Evolutionary conservation across 2,888 invertebrate species (phyloP).

Genomic region (Oligia strigilis): DNA sequence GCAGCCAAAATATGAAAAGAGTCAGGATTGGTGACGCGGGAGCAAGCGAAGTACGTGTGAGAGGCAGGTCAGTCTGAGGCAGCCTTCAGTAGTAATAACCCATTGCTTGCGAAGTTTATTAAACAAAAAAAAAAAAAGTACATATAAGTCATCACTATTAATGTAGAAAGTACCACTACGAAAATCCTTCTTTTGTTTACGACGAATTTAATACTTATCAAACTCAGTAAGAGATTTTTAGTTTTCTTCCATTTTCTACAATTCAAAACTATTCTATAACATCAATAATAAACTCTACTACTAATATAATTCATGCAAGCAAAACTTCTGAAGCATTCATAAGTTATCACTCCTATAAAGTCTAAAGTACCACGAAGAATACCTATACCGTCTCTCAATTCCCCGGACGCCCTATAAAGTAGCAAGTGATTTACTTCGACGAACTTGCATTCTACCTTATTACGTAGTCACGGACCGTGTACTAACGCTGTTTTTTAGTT

Average conservation of each 20-base stretch:
- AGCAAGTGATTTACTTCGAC: constrained; percentile 60
- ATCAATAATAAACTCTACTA: constrained; percentile 16
- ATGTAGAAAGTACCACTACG: not conserved
- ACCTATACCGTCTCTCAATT: constrained; percentile 30
- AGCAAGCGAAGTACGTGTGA: too few species aligned
- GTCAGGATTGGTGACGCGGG: too few species aligned
- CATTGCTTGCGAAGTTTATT: too few species aligned
- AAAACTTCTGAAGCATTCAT: constrained; percentile 44
- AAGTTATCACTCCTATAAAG: constrained; percentile 33
- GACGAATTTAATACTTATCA: not conserved
- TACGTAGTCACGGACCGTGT: constrained; percentile 53
- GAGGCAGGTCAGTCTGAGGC: too few species aligned
- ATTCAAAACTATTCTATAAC: not conserved
- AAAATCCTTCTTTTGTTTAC: not conserved
- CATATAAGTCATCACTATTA: not conserved
- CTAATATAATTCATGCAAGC: constrained; percentile 26
- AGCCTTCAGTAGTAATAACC: too few species aligned
- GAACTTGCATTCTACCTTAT: constrained; percentile 58
- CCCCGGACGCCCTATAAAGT: constrained; percentile 50
- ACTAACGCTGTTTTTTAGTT: constrained; percentile 21
- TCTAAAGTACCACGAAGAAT: constrained; percentile 32
- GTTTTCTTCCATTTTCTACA: not conserved
- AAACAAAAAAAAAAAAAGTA: too few species aligned
- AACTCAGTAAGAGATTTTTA: not conserved
- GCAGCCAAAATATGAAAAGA: too few species aligned